Percentiles rank a stretch among this genome's conserved stretches.
These are phyloP conservation scores for Discoglossus pictus DNA, from an alignment of 2,797 vertebrate species.

Conservation along the genomic window DNA sequence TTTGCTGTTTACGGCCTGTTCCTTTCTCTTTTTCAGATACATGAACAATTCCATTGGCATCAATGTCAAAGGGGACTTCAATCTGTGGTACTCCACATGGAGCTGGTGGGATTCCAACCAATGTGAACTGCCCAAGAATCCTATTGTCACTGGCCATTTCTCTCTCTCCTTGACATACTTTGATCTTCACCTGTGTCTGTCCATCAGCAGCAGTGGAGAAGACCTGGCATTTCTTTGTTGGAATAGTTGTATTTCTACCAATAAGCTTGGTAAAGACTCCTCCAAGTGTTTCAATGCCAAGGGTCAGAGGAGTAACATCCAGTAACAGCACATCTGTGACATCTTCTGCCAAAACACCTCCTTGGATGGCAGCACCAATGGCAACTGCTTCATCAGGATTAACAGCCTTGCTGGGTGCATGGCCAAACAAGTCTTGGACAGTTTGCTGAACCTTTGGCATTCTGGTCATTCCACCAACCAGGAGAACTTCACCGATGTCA, in stretches of 20 bases:
- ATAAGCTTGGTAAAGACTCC: conserved; percentile 98
- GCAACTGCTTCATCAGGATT: conserved; percentile 98
- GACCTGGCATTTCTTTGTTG: conserved; percentile 98
- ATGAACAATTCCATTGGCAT: conserved; percentile 96
- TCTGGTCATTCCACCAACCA: conserved; percentile 94
- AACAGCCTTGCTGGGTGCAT: conserved; percentile 94
- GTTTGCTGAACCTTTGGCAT: conserved; percentile 99
- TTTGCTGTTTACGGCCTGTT: conserved; percentile 95
- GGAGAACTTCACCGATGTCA: conserved; percentile 95
- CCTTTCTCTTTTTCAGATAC: conserved; percentile 98
- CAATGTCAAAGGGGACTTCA: conserved; percentile 96
- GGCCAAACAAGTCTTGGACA: conserved; percentile 94
- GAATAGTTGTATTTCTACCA: conserved; percentile 96
- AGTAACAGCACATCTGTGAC: conserved; percentile 94
- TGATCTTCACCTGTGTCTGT: conserved; percentile 98
- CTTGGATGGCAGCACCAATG: conserved; percentile 96
- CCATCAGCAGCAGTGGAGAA: conserved; percentile 98
- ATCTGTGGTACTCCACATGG: conserved; percentile 95
- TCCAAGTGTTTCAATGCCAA: conserved; percentile 96
- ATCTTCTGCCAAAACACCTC: conserved; percentile 92
- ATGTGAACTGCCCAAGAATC: conserved; percentile 91
- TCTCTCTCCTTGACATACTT: conserved; percentile 96
- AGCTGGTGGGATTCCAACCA: conserved; percentile 93
- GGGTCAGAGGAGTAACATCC: conserved; percentile 92
- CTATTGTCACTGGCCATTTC: conserved; percentile 98